Evolutionary conservation across 2,888 invertebrate species (phyloP).

Genomic region (Oscheius sp.): DNA sequence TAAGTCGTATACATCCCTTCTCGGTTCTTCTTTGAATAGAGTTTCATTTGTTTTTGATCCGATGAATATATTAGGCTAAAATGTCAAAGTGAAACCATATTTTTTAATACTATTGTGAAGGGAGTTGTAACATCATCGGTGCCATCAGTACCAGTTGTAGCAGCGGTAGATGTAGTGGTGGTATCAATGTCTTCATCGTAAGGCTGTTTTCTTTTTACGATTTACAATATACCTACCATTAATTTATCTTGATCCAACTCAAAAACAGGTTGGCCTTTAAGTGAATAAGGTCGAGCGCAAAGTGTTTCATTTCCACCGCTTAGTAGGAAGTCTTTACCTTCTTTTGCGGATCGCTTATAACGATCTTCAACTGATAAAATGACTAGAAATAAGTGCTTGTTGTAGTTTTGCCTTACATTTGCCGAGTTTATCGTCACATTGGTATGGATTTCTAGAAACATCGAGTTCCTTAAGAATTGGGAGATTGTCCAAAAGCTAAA

Average conservation of each 20-base stretch:
- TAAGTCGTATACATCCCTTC: constrained; percentile 48
- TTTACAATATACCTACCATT: neutral
- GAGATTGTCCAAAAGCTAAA: constrained; percentile 55
- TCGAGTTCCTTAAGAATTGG: constrained; percentile 41
- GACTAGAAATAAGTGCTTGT: constrained; percentile 53
- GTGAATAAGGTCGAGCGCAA: constrained; percentile 69
- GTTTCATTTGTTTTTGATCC: constrained; percentile 52
- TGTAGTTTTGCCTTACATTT: constrained; percentile 10
- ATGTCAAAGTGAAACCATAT: too few species aligned
- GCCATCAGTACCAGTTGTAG: constrained; percentile 37
- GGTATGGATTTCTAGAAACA: constrained; percentile 11
- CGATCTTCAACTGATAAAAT: constrained; percentile 51
- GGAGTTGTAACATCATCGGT: constrained; percentile 49
- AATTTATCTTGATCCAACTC: constrained; percentile 38
- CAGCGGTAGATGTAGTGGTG: constrained; percentile 49
- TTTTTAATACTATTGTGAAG: constrained; percentile 49
- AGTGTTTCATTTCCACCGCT: constrained; percentile 56
- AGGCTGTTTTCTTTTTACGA: constrained; percentile 25
- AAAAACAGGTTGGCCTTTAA: constrained; percentile 35
- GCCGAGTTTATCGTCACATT: constrained; percentile 44
- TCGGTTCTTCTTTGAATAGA: constrained; percentile 53
- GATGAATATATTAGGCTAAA: constrained; percentile 53
- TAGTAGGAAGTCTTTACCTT: constrained; percentile 54
- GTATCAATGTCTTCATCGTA: constrained; percentile 60
- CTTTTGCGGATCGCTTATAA: constrained; percentile 51